These are phyloP conservation scores for Cheilinus undulatus DNA, from an alignment of 2,113 vertebrate genomes.

Conservation along the genomic window DNA sequence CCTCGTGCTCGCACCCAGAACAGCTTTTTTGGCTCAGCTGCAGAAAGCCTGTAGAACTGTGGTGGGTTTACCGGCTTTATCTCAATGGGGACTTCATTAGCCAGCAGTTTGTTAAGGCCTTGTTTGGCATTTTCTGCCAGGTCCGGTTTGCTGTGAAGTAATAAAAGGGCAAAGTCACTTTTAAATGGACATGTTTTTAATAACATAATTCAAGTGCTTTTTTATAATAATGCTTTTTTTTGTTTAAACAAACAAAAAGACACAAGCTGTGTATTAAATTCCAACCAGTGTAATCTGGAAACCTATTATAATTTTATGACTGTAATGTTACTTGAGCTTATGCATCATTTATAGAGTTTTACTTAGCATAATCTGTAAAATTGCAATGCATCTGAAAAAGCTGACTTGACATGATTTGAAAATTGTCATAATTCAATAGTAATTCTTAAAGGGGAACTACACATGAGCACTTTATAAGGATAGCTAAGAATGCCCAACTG, in stretches of 20 bases:
- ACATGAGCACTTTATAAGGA: too few relatives aligned
- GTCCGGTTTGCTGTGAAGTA: conserved; percentile 85
- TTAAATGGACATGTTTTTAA: too few relatives aligned
- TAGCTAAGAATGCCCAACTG: too few relatives aligned
- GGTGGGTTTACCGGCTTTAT: conserved; percentile 89
- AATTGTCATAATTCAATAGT: not conserved
- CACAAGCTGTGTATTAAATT: too few relatives aligned
- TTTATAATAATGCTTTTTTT: too few relatives aligned
- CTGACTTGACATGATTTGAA: too few relatives aligned
- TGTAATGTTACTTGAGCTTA: not conserved
- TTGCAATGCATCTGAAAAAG: too few relatives aligned
- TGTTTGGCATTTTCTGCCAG: conserved; percentile 84
- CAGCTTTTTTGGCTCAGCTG: conserved; percentile 86
- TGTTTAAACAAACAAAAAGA: too few relatives aligned
- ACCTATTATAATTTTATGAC: not conserved
- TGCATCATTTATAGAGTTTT: not conserved
- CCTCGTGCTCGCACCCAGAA: conserved; percentile 94
- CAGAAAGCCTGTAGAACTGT: conserved; percentile 57
- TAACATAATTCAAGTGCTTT: too few relatives aligned
- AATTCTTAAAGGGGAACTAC: not conserved
- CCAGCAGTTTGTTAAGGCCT: conserved; percentile 88
- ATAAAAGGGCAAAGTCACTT: conserved; percentile 15
- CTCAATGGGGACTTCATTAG: conserved; percentile 91
- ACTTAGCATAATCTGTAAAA: too few relatives aligned
- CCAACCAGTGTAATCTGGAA: not conserved